Evolutionary conservation across 2,113 vertebrate genomes (phyloP).

Genomic region (Alethe castanea): DNA sequence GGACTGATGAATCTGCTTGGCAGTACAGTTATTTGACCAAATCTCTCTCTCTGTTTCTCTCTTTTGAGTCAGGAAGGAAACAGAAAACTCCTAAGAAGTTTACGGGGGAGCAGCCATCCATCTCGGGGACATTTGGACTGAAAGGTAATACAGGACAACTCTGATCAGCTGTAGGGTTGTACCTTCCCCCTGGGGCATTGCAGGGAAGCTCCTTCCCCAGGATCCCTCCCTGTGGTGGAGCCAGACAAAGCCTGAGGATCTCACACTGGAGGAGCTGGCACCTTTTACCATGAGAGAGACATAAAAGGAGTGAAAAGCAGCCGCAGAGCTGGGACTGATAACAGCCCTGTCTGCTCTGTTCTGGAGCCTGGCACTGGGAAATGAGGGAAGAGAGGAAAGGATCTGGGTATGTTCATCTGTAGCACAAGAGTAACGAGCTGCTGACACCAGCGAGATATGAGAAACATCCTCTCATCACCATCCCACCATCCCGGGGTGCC

Average conservation of each 20-base stretch:
- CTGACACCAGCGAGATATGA: not conserved
- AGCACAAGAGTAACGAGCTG: not conserved
- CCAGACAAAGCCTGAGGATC: not conserved
- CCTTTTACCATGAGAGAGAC: not conserved
- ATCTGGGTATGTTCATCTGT: not conserved
- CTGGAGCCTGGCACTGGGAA: accelerated
- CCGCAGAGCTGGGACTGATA: not conserved
- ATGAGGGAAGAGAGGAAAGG: not conserved
- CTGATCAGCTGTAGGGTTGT: not conserved
- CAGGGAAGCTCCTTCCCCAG: not conserved
- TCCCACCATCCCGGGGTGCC: not conserved
- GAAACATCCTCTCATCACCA: not conserved
- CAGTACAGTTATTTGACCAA: constrained; percentile 75
- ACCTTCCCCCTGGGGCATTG: not conserved
- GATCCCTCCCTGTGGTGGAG: not conserved
- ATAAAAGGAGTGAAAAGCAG: not conserved
- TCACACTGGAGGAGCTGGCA: not conserved
- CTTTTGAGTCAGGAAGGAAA: constrained; percentile 95
- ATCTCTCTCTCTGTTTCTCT: constrained; percentile 71
- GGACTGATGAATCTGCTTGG: not conserved
- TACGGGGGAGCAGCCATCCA: constrained; percentile 96
- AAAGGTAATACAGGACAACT: constrained; percentile 79
- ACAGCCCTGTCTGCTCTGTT: not conserved
- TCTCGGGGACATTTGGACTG: constrained; percentile 94
- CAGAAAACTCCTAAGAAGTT: constrained; percentile 99